Conservation (phyloP, 2,113 vertebrate genomes). For the Ellobius talpinus region DNA sequence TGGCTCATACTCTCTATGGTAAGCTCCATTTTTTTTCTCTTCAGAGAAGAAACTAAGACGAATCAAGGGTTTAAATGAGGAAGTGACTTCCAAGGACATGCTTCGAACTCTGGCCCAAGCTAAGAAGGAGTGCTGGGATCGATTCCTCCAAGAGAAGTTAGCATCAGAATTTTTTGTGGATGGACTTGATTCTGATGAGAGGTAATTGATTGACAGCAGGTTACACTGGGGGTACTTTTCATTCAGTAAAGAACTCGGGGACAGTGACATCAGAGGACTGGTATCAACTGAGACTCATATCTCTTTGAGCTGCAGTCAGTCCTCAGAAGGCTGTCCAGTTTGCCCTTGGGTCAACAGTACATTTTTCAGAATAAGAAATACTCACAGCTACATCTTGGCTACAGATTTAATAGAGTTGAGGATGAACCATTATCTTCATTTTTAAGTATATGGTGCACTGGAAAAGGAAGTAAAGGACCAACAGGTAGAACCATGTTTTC, state of each 20-base stretch:
- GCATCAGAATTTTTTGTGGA: constrained; percentile 93
- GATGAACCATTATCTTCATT: not conserved
- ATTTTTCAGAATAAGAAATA: not conserved
- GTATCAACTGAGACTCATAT: not conserved
- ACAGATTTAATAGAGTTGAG: constrained; percentile 11
- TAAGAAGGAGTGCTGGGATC: constrained; percentile 98
- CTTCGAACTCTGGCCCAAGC: constrained; percentile 94
- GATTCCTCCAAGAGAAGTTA: constrained; percentile 95
- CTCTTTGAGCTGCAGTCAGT: constrained; percentile 44
- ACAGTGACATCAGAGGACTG: not conserved
- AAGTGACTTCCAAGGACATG: constrained; percentile 97
- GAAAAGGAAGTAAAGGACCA: constrained; percentile 6
- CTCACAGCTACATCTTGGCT: not conserved
- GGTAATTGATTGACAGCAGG: constrained; percentile 84
- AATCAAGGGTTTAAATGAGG: constrained; percentile 94
- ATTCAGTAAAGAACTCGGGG: constrained; percentile 26
- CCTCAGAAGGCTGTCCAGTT: constrained; percentile 26
- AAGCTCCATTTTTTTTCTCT: constrained; percentile 42
- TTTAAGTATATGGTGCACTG: not conserved
- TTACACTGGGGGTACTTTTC: constrained; percentile 35
- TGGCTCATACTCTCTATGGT: not conserved
- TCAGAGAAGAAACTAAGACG: constrained; percentile 95
- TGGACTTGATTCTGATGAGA: constrained; percentile 92
- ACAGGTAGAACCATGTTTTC: not conserved
- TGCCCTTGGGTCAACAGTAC: not conserved